Evolutionary conservation across 2,888 invertebrate genomes (phyloP), one percentile per base, ranked within the genome.

Genomic region (Venustoraphidia nigricollis): DNA sequence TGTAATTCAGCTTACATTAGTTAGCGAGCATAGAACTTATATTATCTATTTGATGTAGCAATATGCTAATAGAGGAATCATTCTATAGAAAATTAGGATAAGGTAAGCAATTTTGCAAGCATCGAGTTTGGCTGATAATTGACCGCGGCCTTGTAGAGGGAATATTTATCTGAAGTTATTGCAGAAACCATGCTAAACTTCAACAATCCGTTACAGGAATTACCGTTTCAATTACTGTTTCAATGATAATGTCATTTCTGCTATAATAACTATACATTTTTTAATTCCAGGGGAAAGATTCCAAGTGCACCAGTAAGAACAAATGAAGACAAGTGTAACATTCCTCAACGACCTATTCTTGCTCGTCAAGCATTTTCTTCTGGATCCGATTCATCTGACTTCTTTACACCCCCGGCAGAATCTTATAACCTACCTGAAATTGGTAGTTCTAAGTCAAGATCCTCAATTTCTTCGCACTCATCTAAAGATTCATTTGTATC

Each of bases 351-450:
- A 41, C 51, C 52, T 17, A 49, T 54, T 41, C 53, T 54, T 48
- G 53, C 49, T n/a, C 50, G 54, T 10, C 56, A 59, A 46, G 56
- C 58, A 8, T 59, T 57, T 48, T 64, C 65, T 4, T 64, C 65
- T 2, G 66, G 66, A 13, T 66, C 66, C 1, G 66, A 66, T 52
- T 65, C 67, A 47, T 66, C 66, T 8, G 67, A 66, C 14, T 67
- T 66, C 52, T 66, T 62, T 51, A 67, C 67, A 6, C 67, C 67
- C 41, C 66, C 66, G 9, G 62, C 62, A 3, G 62, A 64, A 45
- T 62, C 62, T 4, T 27, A 27, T 27, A 27, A 27, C 6, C 27
- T 27, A 6, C 27, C 27, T 27, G 27, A 27, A 27, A 27, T 27
- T 27, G 27, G 27, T 6, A 27, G 27, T 27, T 27, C 27, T 3